Conservation (phyloP, 2,888 invertebrate genomes). For the Cheilosia scutellata region DNA sequence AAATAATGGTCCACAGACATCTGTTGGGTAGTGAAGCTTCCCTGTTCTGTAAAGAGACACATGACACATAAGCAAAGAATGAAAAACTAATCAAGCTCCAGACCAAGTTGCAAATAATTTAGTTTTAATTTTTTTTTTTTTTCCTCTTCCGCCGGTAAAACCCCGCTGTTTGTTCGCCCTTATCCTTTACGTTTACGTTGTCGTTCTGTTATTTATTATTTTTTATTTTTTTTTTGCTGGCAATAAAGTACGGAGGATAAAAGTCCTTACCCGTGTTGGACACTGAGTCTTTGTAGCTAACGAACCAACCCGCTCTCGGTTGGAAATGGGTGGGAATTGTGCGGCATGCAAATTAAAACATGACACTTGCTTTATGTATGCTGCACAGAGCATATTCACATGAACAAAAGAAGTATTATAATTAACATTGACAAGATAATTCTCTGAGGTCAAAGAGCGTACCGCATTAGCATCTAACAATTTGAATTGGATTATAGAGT, state of each 20-base stretch:
- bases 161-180: constrained; percentile 20
- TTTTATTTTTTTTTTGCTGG: constrained; percentile 17
- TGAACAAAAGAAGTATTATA: constrained; percentile 47
- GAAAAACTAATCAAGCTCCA: constrained; percentile 43
- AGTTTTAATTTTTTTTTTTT: constrained; percentile 67
- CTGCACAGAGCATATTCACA: constrained; percentile 30
- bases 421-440: constrained; percentile 69
- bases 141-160: constrained; percentile 14
- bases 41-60: constrained; percentile 89
- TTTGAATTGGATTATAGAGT: constrained; percentile 11
- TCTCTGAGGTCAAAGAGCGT: constrained; percentile 62
- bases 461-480: constrained; percentile 32
- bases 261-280: constrained; percentile 47
- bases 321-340: constrained; percentile 9
- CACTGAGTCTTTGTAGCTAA: constrained; percentile 8
- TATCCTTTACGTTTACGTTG: constrained; percentile 20
- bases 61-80: constrained; percentile 46
- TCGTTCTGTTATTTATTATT: constrained; percentile 3
- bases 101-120: constrained; percentile 64
- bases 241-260: constrained; percentile 46
- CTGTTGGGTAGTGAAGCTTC: constrained; percentile 97
- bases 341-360: constrained; percentile 72
- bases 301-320: constrained; percentile 15
- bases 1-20: constrained; percentile 98
- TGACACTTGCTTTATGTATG: constrained; percentile 40